Evolutionary conservation across 2,888 invertebrate genomes (phyloP).

Genomic region (Bellardia bayeri): DNA sequence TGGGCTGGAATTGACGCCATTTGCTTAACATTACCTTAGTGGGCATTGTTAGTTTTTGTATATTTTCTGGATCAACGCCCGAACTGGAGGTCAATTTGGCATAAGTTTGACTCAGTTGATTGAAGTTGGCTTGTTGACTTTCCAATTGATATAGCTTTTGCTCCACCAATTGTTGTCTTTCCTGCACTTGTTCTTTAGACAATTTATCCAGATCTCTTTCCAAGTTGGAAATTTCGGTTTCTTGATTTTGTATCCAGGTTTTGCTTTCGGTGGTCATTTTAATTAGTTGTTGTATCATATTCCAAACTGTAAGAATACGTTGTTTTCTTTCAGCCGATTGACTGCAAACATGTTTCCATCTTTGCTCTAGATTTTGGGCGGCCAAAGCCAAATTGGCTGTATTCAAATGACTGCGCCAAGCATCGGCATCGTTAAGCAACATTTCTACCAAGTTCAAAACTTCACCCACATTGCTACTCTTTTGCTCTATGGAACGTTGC

Average conservation of each 20-base stretch:
- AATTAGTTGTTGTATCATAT: constrained; percentile 86
- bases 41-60: constrained; percentile 87
- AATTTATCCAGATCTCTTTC: constrained; percentile 86
- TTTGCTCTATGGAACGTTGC: constrained; percentile 90
- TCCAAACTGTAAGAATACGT: constrained; percentile 87
- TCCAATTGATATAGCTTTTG: constrained; percentile 86
- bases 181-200: constrained; percentile 86
- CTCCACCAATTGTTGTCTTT: constrained; percentile 86
- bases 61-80: constrained; percentile 89
- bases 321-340: constrained; percentile 90
- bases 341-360: constrained; percentile 92
- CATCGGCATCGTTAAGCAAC: constrained; percentile 90
- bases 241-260: constrained; percentile 87
- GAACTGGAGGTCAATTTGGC: constrained; percentile 88
- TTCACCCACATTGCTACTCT: constrained; percentile 91
- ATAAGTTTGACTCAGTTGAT: constrained; percentile 89
- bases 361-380: constrained; percentile 89
- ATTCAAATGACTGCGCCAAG: constrained; percentile 89
- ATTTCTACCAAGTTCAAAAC: constrained; percentile 92
- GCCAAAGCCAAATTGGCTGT: constrained; percentile 88
- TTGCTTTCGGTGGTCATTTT: constrained; percentile 86
- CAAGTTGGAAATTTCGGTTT: constrained; percentile 85
- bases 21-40: constrained; percentile 87
- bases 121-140: constrained; percentile 85
- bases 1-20: constrained; percentile 88